phyloP scores from a whole-genome alignment of 2,888 invertebrate species.

The Tupiocoris notatus region DNA sequence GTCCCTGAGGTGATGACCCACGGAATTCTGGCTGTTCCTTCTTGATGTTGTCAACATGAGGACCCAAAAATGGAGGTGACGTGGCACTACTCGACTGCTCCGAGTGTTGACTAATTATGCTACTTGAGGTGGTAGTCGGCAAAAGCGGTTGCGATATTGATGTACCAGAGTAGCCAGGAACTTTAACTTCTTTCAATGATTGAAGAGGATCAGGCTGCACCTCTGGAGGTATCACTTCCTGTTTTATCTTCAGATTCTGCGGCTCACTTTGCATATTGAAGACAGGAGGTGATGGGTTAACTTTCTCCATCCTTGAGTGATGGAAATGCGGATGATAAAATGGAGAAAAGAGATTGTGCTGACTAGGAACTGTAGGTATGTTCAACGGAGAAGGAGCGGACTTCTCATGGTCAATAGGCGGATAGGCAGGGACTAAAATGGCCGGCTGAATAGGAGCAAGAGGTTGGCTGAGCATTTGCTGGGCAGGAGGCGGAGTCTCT shows the following conservation, averaged over 20 bases:
- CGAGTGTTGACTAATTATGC: slow-evolving; percentile 49
- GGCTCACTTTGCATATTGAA: slow-evolving; percentile 60
- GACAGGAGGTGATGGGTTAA: slow-evolving; percentile 47
- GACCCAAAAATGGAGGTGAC: slow-evolving; percentile 62
- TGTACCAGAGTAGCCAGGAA: slow-evolving; percentile 65
- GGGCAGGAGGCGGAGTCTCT: slow-evolving; percentile 44
- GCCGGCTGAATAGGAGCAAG: slow-evolving; percentile 35
- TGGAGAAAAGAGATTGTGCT: slow-evolving; percentile 47
- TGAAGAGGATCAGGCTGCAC: slow-evolving; percentile 65
- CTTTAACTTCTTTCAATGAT: slow-evolving; percentile 76
- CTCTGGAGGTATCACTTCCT: slow-evolving; percentile 57
- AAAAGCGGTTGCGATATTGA: slow-evolving; percentile 52
- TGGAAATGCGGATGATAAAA: slow-evolving; percentile 48
- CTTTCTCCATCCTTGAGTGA: slow-evolving; percentile 48
- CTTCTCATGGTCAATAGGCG: slow-evolving; percentile 48
- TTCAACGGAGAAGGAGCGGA: slow-evolving; percentile 43
- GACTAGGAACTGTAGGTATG: slow-evolving; percentile 47
- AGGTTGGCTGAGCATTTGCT: slow-evolving; percentile 33
- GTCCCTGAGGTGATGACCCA: slow-evolving; percentile 50
- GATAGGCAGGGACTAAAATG: slow-evolving; percentile 49
- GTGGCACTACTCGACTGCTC: slow-evolving; percentile 58
- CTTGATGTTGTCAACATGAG: slow-evolving; percentile 69
- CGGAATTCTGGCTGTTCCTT: slow-evolving; percentile 65
- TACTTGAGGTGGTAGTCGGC: slow-evolving; percentile 49
- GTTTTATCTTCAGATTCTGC: slow-evolving; percentile 71